Evolutionary conservation across 2,797 vertebrate genomes (phyloP).

Genomic region (Gymnothorax javanicus): DNA sequence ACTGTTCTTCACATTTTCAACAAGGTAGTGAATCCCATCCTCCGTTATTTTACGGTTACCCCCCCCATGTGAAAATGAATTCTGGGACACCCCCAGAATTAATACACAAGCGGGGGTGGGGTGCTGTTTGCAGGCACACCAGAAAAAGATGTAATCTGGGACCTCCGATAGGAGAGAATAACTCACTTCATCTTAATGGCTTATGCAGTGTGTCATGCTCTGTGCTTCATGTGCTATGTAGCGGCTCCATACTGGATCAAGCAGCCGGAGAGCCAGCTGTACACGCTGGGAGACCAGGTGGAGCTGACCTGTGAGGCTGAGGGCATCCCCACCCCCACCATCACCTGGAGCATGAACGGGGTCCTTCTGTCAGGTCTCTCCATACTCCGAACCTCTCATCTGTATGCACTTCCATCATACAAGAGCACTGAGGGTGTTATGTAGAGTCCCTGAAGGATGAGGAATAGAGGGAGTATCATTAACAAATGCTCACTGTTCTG

Average conservation of each 20-base stretch:
- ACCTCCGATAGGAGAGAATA: too few species aligned
- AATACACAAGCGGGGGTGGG: too few species aligned
- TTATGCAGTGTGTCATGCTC: background rate
- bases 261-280: constrained; percentile 76
- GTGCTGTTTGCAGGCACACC: too few species aligned
- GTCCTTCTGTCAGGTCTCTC: constrained; percentile 68
- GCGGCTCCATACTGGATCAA: constrained; percentile 87
- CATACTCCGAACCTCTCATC: background rate
- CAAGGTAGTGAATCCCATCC: too few species aligned
- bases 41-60: too few species aligned
- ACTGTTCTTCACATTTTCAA: too few species aligned
- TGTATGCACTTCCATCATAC: background rate
- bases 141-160: too few species aligned
- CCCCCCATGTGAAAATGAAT: too few species aligned
- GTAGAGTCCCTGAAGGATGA: background rate
- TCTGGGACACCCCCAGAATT: too few species aligned
- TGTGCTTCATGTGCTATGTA: constrained; percentile 48
- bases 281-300: constrained; percentile 82
- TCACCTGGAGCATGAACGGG: constrained; percentile 86
- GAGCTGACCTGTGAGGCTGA: constrained; percentile 81
- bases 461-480: background rate
- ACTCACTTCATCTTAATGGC: too few species aligned
- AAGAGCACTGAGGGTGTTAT: background rate
- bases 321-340: constrained; percentile 78
- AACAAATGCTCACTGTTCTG: background rate